These are phyloP conservation scores for Paraplagusia blochii DNA, from an alignment of 2,113 vertebrate species.

Conservation along the genomic window DNA sequence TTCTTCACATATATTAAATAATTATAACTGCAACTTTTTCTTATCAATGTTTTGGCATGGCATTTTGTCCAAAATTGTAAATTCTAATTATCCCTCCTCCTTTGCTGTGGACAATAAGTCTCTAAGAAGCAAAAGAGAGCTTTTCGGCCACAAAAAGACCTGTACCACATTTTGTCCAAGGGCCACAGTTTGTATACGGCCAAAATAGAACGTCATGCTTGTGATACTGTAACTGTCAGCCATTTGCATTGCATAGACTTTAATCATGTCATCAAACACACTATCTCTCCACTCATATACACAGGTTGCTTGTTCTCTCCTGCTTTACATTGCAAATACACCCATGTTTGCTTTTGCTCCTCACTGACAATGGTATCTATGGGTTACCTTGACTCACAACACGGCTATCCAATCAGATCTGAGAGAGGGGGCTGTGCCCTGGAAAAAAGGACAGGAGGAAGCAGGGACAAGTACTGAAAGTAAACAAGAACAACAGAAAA, in stretches of 20 bases:
- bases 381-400: conserved; percentile 71
- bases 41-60: too few species aligned
- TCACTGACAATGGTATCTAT: conserved; percentile 67
- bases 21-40: too few species aligned
- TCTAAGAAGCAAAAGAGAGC: too few species aligned
- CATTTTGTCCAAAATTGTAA: too few species aligned
- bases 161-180: background rate
- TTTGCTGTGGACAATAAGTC: too few species aligned
- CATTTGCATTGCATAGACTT: conserved; percentile 7
- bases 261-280: conserved; percentile 11
- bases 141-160: too few species aligned
- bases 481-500: conserved; percentile 12
- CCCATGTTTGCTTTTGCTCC: conserved; percentile 71
- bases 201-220: too few species aligned
- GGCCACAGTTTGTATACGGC: too few species aligned
- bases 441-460: conserved; percentile 48
- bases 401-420: conserved; percentile 71
- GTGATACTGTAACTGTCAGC: background rate
- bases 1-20: too few species aligned
- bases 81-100: too few species aligned
- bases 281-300: conserved; percentile 7
- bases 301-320: conserved; percentile 32
- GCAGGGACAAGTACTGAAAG: conserved; percentile 35
- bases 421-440: conserved; percentile 34
- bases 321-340: conserved; percentile 74